phyloP scores from a whole-genome alignment of 2,888 invertebrate species.

The Catocala fraxini region DNA sequence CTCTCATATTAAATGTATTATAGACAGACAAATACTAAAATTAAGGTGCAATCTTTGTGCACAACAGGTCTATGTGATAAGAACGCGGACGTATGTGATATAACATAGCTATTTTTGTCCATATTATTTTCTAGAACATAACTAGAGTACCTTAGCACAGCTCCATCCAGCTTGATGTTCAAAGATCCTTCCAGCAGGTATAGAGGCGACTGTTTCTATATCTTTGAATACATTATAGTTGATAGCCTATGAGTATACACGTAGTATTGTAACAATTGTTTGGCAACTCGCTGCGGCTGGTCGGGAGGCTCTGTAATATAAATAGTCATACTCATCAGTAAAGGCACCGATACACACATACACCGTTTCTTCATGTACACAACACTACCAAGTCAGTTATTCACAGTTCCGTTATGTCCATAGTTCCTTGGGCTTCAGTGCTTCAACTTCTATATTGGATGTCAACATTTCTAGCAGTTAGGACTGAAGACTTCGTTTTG shows the following conservation, averaged over 20 bases:
- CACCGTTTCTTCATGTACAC: constrained; percentile 67
- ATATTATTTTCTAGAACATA: too few species aligned
- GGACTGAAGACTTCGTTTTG: not conserved
- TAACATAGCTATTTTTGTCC: too few species aligned
- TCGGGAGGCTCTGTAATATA: constrained; percentile 77
- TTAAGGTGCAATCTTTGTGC: too few species aligned
- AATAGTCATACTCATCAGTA: constrained; percentile 81
- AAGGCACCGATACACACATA: constrained; percentile 45
- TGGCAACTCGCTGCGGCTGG: constrained; percentile 74
- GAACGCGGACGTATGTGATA: too few species aligned
- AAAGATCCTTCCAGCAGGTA: too few species aligned
- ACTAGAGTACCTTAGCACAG: too few species aligned
- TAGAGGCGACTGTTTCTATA: too few species aligned
- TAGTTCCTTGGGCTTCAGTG: constrained; percentile 41
- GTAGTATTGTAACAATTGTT: constrained; percentile 60
- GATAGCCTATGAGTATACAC: constrained; percentile 51
- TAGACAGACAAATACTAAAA: too few species aligned
- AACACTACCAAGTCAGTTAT: constrained; percentile 57
- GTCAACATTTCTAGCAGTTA: constrained; percentile 4
- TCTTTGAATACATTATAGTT: too few species aligned
- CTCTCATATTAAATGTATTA: too few species aligned
- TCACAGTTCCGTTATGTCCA: constrained; percentile 56
- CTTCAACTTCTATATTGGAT: constrained; percentile 34
- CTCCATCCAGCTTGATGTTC: too few species aligned
- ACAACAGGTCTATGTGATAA: too few species aligned